A percentile compares a stretch with the other conserved stretches of the same genome.
phyloP scores from a whole-genome alignment of 2,797 vertebrate species.

The Gadopsis marmoratus region DNA sequence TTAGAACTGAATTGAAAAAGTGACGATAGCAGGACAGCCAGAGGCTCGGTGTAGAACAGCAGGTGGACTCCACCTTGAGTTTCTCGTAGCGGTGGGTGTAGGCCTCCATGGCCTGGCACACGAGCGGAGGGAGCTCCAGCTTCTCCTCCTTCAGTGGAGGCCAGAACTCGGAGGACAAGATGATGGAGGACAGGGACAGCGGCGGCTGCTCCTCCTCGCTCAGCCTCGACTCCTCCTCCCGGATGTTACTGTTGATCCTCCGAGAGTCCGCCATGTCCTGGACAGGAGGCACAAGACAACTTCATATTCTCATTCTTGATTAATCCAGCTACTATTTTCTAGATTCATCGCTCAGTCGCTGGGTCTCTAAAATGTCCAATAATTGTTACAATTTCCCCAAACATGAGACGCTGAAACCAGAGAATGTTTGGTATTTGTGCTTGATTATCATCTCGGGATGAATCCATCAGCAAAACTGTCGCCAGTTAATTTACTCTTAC shows the following conservation, averaged over 20 bases:
- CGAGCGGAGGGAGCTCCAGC: conserved; percentile 91
- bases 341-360: background rate
- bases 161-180: conserved; percentile 98
- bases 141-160: conserved; percentile 97
- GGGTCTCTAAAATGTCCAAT: background rate
- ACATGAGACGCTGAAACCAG: no score
- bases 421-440: no score
- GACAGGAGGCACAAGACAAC: background rate
- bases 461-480: no score
- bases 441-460: no score
- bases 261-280: conserved; percentile 98
- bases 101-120: conserved; percentile 91
- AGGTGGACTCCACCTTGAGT: conserved; percentile 84
- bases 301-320: background rate
- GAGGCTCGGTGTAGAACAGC: accelerated
- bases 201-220: conserved; percentile 88
- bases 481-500: no score
- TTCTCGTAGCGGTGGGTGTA: conserved; percentile 97
- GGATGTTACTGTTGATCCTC: conserved; percentile 95
- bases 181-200: conserved; percentile 91
- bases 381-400: no score
- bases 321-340: background rate
- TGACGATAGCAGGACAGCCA: background rate
- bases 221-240: conserved; percentile 92
- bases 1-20: background rate